Evolutionary conservation across 1,140 invertebrate species (phyloP), one percentile per base, ranked within the genome.

Genomic region (Drosophila sp.): DNA sequence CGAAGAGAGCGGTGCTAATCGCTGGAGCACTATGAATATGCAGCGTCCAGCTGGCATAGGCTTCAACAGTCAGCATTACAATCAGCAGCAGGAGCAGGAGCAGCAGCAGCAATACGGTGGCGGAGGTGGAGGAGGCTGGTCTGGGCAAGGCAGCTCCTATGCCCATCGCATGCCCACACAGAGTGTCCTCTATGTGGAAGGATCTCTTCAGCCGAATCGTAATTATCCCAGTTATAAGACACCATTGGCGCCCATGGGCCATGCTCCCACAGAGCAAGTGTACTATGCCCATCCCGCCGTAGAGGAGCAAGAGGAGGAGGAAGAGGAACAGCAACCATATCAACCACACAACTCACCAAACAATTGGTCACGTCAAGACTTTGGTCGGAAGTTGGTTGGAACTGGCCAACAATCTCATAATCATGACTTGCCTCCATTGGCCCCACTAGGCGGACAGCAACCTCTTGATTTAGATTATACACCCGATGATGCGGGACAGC

Each of bases 1-100:
- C 44, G 56, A 6, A 61, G 60, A 0, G 60, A 58, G 32, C 0
- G 33, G 38, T 4, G 76, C 81, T 5, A 69, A 91, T 72, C 90
- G 90, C 17, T 91, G 90, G 90, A 73, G 75, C 1, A 72, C 70
- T 33, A 91, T 91, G 90, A 77, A 90, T 27, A 80, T 89, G 77
- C 81, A 82, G 5, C 79, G 90, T 5, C 90, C 90, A 1, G 47
- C 72, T 0, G 85, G 77, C 8, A 66, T 84, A 11, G 85, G 77
- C 1, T 63, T 70, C 6, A 67, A 32, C 7, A 38, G 10, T 0
- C 63, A 75, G n/a, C 55, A 60, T 4, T 47, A 27, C 0, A 61
- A 60, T 29, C 57, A 44, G 6, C 66, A 70, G 17, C 23, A 2
- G 30, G 25, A 55, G 23, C 32, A 0, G 1, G 11, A 25, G n/a